A percentile compares a stretch with the other conserved stretches of the same genome.
phyloP scores from a whole-genome alignment of 2,113 vertebrate species.

The Colistium nudipinnis region DNA sequence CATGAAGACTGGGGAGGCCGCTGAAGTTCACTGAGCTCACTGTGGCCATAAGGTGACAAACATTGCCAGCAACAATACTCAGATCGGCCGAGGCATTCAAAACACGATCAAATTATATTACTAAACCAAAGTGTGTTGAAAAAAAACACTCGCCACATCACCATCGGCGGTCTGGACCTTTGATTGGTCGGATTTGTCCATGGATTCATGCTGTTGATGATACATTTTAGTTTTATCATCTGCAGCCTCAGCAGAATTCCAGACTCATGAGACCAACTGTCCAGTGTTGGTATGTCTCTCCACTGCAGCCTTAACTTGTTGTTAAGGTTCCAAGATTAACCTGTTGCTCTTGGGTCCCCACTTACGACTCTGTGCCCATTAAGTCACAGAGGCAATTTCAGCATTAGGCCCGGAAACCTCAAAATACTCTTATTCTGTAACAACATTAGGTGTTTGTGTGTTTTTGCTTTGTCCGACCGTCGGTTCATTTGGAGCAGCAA shows the following conservation, averaged over 20 bases:
- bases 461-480: background rate
- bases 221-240: too few species aligned
- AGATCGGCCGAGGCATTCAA: background rate
- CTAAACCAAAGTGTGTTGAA: background rate
- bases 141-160: background rate
- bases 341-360: background rate
- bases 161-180: background rate
- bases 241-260: too few species aligned
- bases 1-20: background rate
- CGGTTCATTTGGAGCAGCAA: background rate
- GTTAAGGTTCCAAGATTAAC: background rate
- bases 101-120: background rate
- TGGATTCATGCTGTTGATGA: too few species aligned
- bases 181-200: too few species aligned
- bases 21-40: background rate
- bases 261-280: too few species aligned
- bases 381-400: background rate
- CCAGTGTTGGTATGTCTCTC: too few species aligned
- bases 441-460: background rate
- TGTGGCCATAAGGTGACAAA: background rate
- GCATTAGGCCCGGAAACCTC: constrained; percentile 4
- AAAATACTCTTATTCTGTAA: background rate
- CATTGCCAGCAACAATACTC: background rate
- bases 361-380: constrained; percentile 6
- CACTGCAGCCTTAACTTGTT: too few species aligned